phyloP scores from a whole-genome alignment of 2,888 invertebrate species.

The Nemurella pictetii region DNA sequence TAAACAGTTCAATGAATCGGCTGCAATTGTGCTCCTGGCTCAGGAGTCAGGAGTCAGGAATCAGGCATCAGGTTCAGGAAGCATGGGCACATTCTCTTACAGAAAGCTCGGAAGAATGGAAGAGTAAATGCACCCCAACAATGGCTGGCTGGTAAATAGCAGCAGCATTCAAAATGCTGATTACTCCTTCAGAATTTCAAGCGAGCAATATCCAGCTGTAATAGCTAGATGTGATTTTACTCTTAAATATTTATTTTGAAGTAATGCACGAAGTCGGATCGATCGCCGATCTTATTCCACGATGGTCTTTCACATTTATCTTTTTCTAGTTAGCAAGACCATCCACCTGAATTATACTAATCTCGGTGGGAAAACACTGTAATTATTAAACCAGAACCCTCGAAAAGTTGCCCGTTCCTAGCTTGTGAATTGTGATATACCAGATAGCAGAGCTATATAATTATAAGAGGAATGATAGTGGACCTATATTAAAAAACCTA shows the following conservation, averaged over 20 bases:
- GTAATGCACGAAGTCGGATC: not conserved
- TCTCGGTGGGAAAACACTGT: not conserved
- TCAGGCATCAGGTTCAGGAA: not conserved
- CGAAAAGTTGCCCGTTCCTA: not conserved
- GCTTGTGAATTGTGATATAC: slow-evolving; percentile 1
- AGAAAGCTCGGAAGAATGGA: not conserved
- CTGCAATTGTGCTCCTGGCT: not conserved
- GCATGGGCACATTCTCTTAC: not conserved
- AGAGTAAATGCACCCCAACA: not conserved
- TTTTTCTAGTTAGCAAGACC: not conserved
- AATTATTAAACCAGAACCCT: slow-evolving; percentile 16
- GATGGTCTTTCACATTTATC: not conserved
- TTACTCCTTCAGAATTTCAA: not conserved
- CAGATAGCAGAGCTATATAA: slow-evolving; percentile 6
- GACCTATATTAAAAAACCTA: not conserved
- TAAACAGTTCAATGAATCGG: slow-evolving; percentile 22
- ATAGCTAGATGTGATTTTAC: not conserved
- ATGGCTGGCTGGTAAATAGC: not conserved
- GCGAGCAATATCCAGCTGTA: not conserved
- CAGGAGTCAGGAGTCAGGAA: not conserved
- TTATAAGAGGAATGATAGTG: not conserved
- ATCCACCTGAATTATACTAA: slow-evolving; percentile 9
- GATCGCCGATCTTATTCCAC: not conserved
- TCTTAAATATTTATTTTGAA: not conserved
- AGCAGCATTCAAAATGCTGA: not conserved